A percentile compares a stretch with the other conserved stretches of the same genome.
Evolutionary conservation across 2,888 invertebrate species (phyloP).

Genomic region (Bruchidius siliquastri): DNA sequence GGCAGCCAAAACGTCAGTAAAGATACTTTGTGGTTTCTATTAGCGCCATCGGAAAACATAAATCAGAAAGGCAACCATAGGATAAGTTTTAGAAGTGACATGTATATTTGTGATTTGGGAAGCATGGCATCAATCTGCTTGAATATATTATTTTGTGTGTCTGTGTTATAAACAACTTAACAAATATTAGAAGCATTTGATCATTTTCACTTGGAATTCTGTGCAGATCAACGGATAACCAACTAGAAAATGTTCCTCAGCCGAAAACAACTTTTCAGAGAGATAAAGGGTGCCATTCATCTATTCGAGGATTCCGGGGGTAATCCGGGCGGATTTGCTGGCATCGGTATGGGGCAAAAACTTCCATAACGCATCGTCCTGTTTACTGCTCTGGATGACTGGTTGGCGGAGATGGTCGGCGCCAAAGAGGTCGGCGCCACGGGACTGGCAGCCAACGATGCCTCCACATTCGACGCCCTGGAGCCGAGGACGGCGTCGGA

Average conservation of each 20-base stretch:
- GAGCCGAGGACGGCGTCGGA: conserved; percentile 14
- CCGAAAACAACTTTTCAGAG: background rate
- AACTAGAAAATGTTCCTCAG: background rate
- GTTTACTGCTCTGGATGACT: background rate
- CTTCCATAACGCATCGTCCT: background rate
- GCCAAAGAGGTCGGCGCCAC: conserved; percentile 32
- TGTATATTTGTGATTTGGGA: too few species aligned
- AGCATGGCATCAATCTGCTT: too few species aligned
- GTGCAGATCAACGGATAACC: background rate
- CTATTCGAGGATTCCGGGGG: background rate
- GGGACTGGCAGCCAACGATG: conserved; percentile 37
- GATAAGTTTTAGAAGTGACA: too few species aligned
- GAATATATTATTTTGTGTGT: too few species aligned
- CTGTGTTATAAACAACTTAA: too few species aligned
- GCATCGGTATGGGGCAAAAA: background rate
- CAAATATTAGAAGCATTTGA: too few species aligned
- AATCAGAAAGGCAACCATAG: too few species aligned
- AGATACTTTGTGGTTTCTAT: too few species aligned
- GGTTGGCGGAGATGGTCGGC: background rate
- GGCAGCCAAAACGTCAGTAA: too few species aligned
- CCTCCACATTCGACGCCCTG: conserved; percentile 21
- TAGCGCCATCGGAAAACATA: too few species aligned
- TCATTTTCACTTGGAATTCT: background rate
- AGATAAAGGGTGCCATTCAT: background rate
- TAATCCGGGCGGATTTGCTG: background rate